Conservation (phyloP, 2,888 invertebrate species). For the Mythimna pallens region DNA sequence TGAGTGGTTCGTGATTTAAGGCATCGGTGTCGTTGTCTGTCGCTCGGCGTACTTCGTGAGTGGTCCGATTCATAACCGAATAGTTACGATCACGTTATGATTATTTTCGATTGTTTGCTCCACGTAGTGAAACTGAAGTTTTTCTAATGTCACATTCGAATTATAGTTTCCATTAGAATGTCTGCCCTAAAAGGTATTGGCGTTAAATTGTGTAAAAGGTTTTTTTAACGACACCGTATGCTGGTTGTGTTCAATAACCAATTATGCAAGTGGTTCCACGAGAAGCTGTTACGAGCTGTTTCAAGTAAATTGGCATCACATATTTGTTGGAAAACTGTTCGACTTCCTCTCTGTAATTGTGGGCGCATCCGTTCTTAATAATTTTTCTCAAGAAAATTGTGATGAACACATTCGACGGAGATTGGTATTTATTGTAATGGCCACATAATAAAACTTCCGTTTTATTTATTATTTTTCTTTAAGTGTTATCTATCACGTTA, state of each 20-base stretch:
- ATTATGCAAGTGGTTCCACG: conserved; percentile 61
- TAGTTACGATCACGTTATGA: conserved; percentile 68
- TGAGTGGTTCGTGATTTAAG: conserved; percentile 86
- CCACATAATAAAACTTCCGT: conserved; percentile 41
- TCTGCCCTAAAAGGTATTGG: conserved; percentile 54
- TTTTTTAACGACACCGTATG: conserved; percentile 40
- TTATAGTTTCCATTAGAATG: conserved; percentile 51
- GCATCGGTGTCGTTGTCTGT: conserved; percentile 74
- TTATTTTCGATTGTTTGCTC: conserved; percentile 68
- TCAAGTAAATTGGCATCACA: conserved; percentile 64
- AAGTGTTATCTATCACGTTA: conserved; percentile 43
- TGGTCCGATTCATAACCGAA: conserved; percentile 64
- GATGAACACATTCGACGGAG: conserved; percentile 53
- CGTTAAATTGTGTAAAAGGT: conserved; percentile 45
- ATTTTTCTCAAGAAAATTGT: conserved; percentile 59
- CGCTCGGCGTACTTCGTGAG: conserved; percentile 67
- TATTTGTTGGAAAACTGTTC: conserved; percentile 66
- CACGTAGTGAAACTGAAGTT: conserved; percentile 63
- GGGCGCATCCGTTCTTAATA: conserved; percentile 72
- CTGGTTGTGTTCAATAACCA: conserved; percentile 54
- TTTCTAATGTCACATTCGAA: conserved; percentile 55
- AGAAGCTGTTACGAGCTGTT: conserved; percentile 43
- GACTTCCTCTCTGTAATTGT: conserved; percentile 77
- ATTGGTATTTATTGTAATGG: conserved; percentile 58
- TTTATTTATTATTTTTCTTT: no score